Evolutionary conservation across 2,113 vertebrate species (phyloP).

Genomic region (Aegithalos caudatus): DNA sequence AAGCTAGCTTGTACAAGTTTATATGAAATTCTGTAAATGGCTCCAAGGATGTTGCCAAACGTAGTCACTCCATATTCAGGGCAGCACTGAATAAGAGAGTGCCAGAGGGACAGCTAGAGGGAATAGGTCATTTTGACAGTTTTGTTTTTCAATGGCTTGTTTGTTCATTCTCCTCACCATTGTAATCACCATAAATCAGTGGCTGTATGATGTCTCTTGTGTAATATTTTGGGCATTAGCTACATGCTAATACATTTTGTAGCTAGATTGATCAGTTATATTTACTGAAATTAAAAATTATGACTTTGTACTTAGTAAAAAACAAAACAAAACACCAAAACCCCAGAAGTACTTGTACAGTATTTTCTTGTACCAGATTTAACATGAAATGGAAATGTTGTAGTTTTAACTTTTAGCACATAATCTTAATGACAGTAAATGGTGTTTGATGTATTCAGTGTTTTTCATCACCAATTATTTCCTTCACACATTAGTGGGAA

Average conservation of each 20-base stretch:
- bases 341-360: background rate
- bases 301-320: background rate
- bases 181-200: background rate
- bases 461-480: background rate
- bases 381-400: background rate
- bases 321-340: background rate
- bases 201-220: background rate
- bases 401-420: background rate
- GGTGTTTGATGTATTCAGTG: background rate
- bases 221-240: background rate
- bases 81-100: background rate
- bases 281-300: constrained; percentile 34
- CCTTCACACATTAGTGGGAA: background rate
- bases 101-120: background rate
- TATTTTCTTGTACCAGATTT: background rate
- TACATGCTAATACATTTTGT: background rate
- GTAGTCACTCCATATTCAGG: background rate
- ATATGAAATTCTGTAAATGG: background rate
- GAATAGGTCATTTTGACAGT: background rate
- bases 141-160: background rate
- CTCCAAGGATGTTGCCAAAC: background rate
- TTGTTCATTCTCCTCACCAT: background rate
- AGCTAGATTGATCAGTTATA: background rate
- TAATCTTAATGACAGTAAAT: background rate
- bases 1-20: background rate